Conservation (phyloP, 1,140 invertebrate species). For the Atta cephalotes region DNA sequence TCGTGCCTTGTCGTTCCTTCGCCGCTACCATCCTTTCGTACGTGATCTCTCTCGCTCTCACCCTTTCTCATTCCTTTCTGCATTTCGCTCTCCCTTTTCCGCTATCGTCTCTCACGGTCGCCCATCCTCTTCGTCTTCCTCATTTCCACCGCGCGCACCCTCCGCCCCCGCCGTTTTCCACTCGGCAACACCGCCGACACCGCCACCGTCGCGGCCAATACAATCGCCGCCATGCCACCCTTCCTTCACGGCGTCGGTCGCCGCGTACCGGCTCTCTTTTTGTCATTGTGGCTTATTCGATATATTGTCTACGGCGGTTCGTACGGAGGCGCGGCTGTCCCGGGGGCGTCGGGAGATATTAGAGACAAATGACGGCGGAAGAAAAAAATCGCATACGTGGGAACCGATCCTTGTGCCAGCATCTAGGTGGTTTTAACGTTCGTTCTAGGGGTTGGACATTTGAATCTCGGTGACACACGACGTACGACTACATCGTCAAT, state of each 20-base stretch:
- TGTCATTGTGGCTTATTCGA: slow-evolving; percentile 85
- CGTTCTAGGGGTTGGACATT: slow-evolving; percentile 25
- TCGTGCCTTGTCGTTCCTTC: slow-evolving; percentile 57
- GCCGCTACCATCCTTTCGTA: slow-evolving; percentile 48
- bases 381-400: slow-evolving; percentile 84
- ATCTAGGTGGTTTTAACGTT: slow-evolving; percentile 47
- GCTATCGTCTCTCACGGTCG: slow-evolving; percentile 48
- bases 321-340: slow-evolving; percentile 67
- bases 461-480: slow-evolving; percentile 30
- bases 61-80: slow-evolving; percentile 6
- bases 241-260: slow-evolving; percentile 72
- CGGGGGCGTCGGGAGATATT: slow-evolving; percentile 82
- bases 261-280: slow-evolving; percentile 81
- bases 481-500: slow-evolving; percentile 30
- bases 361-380: slow-evolving; percentile 85
- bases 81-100: slow-evolving; percentile 60
- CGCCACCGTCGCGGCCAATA: slow-evolving; percentile 65
- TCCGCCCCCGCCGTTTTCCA: slow-evolving; percentile 57
- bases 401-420: slow-evolving; percentile 67
- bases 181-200: slow-evolving; percentile 67
- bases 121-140: slow-evolving; percentile 58
- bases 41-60: slow-evolving; percentile 33
- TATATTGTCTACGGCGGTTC: slow-evolving; percentile 81
- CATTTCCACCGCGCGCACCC: slow-evolving; percentile 59
- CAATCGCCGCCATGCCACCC: slow-evolving; percentile 68